A percentile compares a stretch with the other conserved stretches of the same genome.
Conservation (phyloP, 2,113 vertebrate species). For the Pomatostomus ruficeps region DNA sequence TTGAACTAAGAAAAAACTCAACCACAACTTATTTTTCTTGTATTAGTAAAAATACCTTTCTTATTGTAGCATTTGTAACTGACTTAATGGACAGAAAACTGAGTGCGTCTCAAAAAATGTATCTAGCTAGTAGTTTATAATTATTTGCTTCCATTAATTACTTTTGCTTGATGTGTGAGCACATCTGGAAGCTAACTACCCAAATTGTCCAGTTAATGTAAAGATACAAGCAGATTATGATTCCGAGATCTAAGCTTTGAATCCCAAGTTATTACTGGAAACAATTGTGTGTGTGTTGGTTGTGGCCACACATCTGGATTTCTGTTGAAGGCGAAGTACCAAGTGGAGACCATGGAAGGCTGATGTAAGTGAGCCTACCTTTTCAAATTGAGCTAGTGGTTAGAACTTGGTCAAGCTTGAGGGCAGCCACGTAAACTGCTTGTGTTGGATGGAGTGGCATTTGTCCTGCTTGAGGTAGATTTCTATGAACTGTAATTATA, state of each 20-base stretch:
- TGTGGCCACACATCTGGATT: not conserved
- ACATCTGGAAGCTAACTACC: not conserved
- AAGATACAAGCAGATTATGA: not conserved
- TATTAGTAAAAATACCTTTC: not conserved
- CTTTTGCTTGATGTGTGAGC: not conserved
- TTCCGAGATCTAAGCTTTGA: not conserved
- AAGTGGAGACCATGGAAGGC: not conserved
- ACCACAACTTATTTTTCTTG: not conserved
- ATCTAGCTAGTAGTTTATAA: not conserved
- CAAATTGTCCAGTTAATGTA: not conserved
- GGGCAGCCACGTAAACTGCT: not conserved
- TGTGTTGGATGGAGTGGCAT: not conserved
- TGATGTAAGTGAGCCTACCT: not conserved
- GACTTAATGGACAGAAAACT: not conserved
- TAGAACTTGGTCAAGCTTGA: not conserved
- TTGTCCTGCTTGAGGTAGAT: not conserved
- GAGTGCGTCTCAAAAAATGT: not conserved
- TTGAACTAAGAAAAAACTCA: not conserved
- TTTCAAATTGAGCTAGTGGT: not conserved
- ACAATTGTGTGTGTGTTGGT: not conserved
- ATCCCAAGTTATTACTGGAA: not conserved
- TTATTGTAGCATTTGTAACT: not conserved
- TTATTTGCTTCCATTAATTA: not conserved
- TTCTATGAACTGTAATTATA: not conserved
- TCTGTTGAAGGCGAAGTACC: fast-evolving